These are phyloP conservation scores for Lepidotrigona ventralis DNA, from an alignment of 1,140 invertebrate species.

Conservation along the genomic window DNA sequence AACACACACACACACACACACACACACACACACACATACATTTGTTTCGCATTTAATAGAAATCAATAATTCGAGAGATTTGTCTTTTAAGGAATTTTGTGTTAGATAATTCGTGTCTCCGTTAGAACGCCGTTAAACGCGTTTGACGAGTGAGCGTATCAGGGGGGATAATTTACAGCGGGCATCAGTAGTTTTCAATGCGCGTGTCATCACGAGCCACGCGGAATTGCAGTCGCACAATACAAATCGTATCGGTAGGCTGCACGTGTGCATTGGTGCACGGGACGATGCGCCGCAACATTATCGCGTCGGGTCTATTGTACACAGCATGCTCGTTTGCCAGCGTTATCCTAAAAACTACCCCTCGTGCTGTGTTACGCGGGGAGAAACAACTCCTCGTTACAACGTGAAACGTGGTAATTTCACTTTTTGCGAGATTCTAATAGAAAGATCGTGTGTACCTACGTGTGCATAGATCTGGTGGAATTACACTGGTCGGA, in stretches of 20 bases:
- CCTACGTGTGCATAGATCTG: neutral
- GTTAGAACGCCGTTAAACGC: neutral
- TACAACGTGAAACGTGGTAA: neutral
- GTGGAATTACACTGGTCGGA: too few relatives aligned
- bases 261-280: conserved; percentile 55
- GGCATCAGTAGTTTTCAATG: conserved; percentile 50
- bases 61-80: neutral
- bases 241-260: conserved; percentile 47
- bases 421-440: neutral
- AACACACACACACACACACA: too few relatives aligned
- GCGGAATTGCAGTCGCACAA: conserved; percentile 41
- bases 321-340: neutral
- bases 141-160: neutral
- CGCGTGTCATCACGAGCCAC: conserved; percentile 25
- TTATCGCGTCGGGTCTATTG: conserved; percentile 48
- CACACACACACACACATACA: too few relatives aligned
- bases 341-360: neutral
- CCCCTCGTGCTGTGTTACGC: neutral
- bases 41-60: neutral
- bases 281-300: conserved; percentile 48
- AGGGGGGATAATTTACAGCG: conserved; percentile 35
- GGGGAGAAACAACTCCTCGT: neutral
- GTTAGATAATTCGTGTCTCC: too few relatives aligned
- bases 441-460: neutral
- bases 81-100: too few relatives aligned